Base-by-base conservation (phyloP, 2,113 vertebrate genomes). In the Prunella himalayana region DNA sequence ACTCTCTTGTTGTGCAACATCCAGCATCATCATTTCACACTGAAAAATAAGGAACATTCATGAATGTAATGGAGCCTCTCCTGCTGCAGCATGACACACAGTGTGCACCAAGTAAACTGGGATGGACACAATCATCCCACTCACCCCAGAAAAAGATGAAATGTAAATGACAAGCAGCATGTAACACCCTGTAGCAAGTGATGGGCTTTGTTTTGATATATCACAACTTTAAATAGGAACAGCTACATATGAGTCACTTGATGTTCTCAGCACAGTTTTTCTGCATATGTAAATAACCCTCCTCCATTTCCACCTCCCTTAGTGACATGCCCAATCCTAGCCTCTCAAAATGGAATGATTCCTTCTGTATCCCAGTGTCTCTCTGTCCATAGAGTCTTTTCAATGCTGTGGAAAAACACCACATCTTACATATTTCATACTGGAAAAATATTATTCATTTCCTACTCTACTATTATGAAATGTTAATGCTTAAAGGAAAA, bases 21-120 rank as follows among this genome's bases (percentile, higher is more conserved):
- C 98, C 90, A 97, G 93, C 98, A 99, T 98, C 98, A 99, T 96
- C 82, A 98, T 97, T 88, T 99, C 99, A 95, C 99, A 99, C 99
- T 99, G 94, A 42, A 96, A 96, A 90, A 92, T 3, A 95, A 90
- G 66, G 77, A 56, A 42, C 5, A 28, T 22, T 70, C 8, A 20
- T 33, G 35, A 90, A 28, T 33, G 22, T 33, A 37, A 24, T 24
- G 80, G 27, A 83, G 64, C 25, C 39, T 76, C 66, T 33, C 13
- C 24, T 50, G 47, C 50, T 83, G 85, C 85, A 86, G 86, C 63
- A 83, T 35, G 72, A 92, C 51, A 83, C 14, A 39, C 27, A 68
- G 24, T 0, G 31, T 42, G 71, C 22, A 79, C 42, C 20, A 64
- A 57, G 37, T 8, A 70, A 94, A 71, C 77, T 49, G 27, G 25